Percentiles rank a stretch among this genome's conserved stretches.
Evolutionary conservation across 2,113 vertebrate species (phyloP).

Genomic region (Patagioenas fasciata): DNA sequence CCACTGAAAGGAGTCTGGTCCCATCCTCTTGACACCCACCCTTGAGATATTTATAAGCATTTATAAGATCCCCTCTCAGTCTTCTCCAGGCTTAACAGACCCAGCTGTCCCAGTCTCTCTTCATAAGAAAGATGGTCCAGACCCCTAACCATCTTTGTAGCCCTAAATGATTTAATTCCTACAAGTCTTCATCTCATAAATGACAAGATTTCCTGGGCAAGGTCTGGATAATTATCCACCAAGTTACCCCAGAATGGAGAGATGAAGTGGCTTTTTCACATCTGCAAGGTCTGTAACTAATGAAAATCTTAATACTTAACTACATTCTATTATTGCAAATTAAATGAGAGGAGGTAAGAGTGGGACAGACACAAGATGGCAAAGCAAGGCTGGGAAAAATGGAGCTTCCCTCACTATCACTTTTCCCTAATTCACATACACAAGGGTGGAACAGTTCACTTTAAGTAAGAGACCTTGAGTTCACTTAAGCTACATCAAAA

Average conservation of each 20-base stretch:
- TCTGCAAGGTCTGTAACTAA: not conserved
- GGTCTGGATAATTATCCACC: not conserved
- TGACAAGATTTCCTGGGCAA: not conserved
- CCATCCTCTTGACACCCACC: too few species aligned
- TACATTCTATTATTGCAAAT: not conserved
- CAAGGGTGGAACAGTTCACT: not conserved
- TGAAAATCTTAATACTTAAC: not conserved
- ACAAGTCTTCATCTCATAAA: not conserved
- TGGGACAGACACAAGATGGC: not conserved
- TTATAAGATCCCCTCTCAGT: too few species aligned
- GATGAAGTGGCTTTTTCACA: not conserved
- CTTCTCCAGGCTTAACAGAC: too few species aligned
- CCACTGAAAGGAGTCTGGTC: too few species aligned
- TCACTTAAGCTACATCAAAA: not conserved
- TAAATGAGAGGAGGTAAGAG: not conserved
- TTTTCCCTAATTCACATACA: not conserved
- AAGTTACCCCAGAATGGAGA: not conserved
- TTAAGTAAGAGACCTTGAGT: not conserved
- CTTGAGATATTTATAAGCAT: too few species aligned
- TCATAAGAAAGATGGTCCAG: too few species aligned
- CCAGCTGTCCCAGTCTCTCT: too few species aligned
- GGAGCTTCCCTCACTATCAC: not conserved
- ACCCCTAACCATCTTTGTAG: too few species aligned
- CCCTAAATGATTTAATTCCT: not conserved
- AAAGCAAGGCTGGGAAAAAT: not conserved